Percentiles rank a stretch among this genome's conserved stretches.
phyloP scores from a whole-genome alignment of 2,797 vertebrate species.

The Tamandua tetradactyla region DNA sequence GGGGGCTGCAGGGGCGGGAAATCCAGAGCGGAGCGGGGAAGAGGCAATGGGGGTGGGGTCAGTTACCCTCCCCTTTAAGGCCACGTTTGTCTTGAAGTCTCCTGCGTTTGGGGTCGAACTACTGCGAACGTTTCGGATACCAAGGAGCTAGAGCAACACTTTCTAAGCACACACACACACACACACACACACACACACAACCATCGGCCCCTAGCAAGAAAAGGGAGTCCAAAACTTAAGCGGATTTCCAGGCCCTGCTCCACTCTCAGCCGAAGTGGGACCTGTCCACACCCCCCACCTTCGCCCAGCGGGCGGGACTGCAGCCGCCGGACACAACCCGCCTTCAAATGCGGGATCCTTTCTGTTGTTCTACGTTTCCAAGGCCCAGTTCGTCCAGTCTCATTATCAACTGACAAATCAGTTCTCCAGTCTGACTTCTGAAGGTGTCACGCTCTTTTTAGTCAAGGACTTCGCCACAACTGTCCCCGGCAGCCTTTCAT shows the following conservation, averaged over 20 bases:
- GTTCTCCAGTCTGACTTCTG: background rate
- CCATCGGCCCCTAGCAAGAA: background rate
- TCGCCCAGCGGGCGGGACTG: fast-evolving
- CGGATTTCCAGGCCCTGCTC: background rate
- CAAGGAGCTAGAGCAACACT: background rate
- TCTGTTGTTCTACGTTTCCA: background rate
- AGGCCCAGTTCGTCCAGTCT: background rate
- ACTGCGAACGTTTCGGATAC: background rate
- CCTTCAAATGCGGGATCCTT: background rate
- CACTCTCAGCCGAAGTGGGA: background rate
- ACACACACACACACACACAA: no score
- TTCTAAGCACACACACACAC: background rate
- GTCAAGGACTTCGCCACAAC: background rate
- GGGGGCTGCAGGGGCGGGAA: background rate
- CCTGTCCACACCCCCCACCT: background rate
- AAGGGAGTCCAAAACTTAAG: background rate
- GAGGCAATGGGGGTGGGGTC: background rate
- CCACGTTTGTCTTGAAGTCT: background rate
- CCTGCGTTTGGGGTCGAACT: background rate
- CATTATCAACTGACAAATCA: background rate
- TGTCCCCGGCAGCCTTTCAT: background rate
- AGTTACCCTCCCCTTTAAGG: background rate
- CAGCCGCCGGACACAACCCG: background rate
- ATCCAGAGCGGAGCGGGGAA: background rate
- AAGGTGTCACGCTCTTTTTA: background rate